These are phyloP conservation scores for Electrona antarctica DNA, from an alignment of 2,113 vertebrate genomes.

Conservation along the genomic window DNA sequence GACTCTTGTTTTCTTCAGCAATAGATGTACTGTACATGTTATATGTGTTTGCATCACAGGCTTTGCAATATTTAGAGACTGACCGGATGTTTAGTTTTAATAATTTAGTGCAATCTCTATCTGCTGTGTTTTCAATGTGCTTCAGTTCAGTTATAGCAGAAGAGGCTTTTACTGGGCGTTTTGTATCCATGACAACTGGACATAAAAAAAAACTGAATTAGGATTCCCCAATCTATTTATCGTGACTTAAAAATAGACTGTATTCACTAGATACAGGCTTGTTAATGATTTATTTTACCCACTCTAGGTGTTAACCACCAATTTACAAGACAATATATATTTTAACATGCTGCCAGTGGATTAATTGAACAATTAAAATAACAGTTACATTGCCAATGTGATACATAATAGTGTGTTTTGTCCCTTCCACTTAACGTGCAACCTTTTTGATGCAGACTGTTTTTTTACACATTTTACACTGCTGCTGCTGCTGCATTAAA, in stretches of 20 bases:
- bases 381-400: too few relatives aligned
- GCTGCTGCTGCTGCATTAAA: neutral
- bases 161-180: neutral
- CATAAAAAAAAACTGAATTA: neutral
- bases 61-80: neutral
- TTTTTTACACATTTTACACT: neutral
- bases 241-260: neutral
- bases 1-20: too few relatives aligned
- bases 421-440: neutral
- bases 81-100: neutral
- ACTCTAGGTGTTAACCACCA: neutral
- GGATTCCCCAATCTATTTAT: neutral
- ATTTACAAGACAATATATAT: neutral
- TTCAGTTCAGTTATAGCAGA: neutral
- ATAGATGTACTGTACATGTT: too few relatives aligned
- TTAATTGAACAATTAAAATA: too few relatives aligned
- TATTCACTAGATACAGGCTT: neutral
- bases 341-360: too few relatives aligned
- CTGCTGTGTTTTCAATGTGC: neutral
- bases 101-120: neutral
- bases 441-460: neutral
- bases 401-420: too few relatives aligned
- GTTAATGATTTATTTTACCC: neutral
- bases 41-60: neutral
- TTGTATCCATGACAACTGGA: conserved; percentile 1